Conservation (phyloP, 2,797 vertebrate genomes). For the Alosa sapidissima region DNA sequence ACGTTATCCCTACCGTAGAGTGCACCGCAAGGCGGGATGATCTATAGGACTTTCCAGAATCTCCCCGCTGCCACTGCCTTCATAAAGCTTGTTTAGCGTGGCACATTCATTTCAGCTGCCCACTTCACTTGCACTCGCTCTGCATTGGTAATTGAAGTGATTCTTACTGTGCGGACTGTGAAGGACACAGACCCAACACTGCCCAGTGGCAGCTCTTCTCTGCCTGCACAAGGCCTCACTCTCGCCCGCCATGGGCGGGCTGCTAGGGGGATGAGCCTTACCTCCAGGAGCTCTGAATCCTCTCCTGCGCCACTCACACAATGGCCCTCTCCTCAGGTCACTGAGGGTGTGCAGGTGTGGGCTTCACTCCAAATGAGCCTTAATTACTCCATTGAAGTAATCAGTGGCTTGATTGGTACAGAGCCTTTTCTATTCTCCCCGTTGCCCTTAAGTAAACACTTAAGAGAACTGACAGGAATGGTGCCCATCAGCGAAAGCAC, state of each 20-base stretch:
- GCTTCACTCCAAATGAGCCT: slow-evolving; percentile 57
- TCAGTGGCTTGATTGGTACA: slow-evolving; percentile 59
- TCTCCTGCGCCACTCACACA: slow-evolving; percentile 16
- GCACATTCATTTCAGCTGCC: slow-evolving; percentile 39
- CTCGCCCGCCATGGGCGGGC: background rate
- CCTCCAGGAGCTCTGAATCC: background rate
- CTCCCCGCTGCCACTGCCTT: slow-evolving; percentile 27
- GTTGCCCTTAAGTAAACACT: slow-evolving; percentile 55
- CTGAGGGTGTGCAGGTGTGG: slow-evolving; percentile 58
- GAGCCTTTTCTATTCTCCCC: slow-evolving; percentile 25
- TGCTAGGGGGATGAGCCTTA: background rate
- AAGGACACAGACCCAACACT: slow-evolving; percentile 51
- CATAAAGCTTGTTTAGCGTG: slow-evolving; percentile 53
- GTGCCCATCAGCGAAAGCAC: slow-evolving; percentile 41
- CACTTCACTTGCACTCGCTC: slow-evolving; percentile 39
- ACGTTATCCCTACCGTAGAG: background rate
- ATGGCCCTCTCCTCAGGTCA: slow-evolving; percentile 49
- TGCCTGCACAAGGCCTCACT: background rate
- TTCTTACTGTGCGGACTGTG: slow-evolving; percentile 48
- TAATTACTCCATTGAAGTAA: slow-evolving; percentile 61
- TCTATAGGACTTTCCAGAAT: slow-evolving; percentile 10
- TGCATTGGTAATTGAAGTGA: slow-evolving; percentile 52
- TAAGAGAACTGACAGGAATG: slow-evolving; percentile 44
- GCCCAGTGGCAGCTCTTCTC: slow-evolving; percentile 32
- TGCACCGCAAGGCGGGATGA: background rate